phyloP scores from a whole-genome alignment of 2,888 invertebrate genomes.

The Lepetodrilus schrolli region DNA sequence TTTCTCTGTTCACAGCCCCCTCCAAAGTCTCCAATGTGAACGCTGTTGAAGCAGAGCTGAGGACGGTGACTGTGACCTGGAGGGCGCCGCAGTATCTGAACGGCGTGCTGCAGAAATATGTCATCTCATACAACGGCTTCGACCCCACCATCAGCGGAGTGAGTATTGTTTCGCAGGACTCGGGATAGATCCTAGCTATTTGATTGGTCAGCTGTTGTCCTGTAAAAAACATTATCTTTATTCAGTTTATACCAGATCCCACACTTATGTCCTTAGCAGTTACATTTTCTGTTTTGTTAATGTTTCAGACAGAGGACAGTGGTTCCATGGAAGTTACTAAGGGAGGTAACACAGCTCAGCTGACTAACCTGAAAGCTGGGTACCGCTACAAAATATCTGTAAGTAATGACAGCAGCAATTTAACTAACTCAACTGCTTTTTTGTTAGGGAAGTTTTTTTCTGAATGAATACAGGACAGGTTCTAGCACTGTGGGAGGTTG shows the following conservation, averaged over 20 bases:
- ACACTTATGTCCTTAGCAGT: no score
- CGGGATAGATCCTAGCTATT: no score
- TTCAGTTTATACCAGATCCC: no score
- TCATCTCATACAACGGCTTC: slow-evolving; percentile 42
- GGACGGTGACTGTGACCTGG: slow-evolving; percentile 54
- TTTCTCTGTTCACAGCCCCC: slow-evolving; percentile 56
- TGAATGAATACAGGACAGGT: no score
- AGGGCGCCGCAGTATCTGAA: slow-evolving; percentile 50
- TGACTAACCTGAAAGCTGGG: not conserved
- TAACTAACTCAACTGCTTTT: no score
- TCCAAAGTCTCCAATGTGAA: slow-evolving; percentile 46
- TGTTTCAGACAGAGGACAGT: not conserved
- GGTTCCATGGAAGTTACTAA: not conserved
- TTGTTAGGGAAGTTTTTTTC: no score
- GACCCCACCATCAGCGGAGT: slow-evolving; percentile 9
- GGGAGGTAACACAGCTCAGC: not conserved
- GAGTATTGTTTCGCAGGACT: no score
- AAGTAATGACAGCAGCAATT: no score
- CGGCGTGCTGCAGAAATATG: slow-evolving; percentile 52
- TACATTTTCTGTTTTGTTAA: no score
- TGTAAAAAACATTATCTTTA: no score
- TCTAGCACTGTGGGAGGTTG: no score
- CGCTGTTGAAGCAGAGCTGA: slow-evolving; percentile 44
- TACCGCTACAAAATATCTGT: not conserved
- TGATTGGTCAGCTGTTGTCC: no score